Conservation (phyloP, 1,140 invertebrate genomes). For the Drosophila ohnishii region DNA sequence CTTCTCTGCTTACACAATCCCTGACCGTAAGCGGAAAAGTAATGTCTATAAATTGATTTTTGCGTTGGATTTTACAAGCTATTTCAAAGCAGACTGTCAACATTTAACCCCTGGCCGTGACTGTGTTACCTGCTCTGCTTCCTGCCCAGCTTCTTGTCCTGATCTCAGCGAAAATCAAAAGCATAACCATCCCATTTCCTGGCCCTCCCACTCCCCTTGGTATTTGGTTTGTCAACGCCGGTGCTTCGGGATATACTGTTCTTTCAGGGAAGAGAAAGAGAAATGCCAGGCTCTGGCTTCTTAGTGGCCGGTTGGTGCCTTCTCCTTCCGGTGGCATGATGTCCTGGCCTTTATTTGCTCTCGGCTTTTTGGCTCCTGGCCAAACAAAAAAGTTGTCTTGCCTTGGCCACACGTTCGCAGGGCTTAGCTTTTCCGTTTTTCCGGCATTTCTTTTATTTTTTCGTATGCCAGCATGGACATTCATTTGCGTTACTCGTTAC, state of each 20-base stretch:
- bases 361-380: constrained; percentile 47
- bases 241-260: constrained; percentile 38
- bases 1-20: constrained; percentile 12
- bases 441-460: constrained; percentile 26
- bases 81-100: constrained; percentile 43
- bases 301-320: constrained; percentile 16
- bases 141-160: constrained; percentile 6
- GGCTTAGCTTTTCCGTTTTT: constrained; percentile 34
- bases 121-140: constrained; percentile 38
- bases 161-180: constrained; percentile 30
- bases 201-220: constrained; percentile 14
- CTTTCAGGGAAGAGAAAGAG: constrained; percentile 39
- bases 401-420: constrained; percentile 41
- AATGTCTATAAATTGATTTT: constrained; percentile 64
- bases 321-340: constrained; percentile 13
- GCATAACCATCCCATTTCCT: constrained; percentile 28
- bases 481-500: constrained; percentile 39
- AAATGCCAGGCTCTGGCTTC: constrained; percentile 30
- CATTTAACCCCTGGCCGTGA: constrained; percentile 47
- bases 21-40: constrained; percentile 8
- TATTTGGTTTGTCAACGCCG: constrained; percentile 44
- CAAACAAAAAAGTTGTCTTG: constrained; percentile 51
- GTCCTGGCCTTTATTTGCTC: constrained; percentile 39
- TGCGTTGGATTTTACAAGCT: constrained; percentile 14
- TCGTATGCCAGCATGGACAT: constrained; percentile 36